Evolutionary conservation across 2,888 invertebrate species (phyloP).

Genomic region (Folsomia candida): DNA sequence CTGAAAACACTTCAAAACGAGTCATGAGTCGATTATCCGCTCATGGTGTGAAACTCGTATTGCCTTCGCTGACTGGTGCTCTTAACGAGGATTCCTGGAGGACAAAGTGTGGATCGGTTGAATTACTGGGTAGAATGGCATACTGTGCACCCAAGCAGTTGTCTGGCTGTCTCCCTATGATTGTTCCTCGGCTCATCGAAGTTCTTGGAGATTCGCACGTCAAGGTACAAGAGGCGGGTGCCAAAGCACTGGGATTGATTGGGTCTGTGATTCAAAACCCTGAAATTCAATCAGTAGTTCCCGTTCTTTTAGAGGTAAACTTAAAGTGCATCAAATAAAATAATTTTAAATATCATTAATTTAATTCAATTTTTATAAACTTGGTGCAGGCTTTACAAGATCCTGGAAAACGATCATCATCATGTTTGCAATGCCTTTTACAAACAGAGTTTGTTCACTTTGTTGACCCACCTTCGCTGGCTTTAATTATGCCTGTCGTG

Average conservation of each 20-base stretch:
- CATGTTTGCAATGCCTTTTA: conserved; percentile 86
- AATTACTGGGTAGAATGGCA: conserved; percentile 95
- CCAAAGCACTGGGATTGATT: conserved; percentile 90
- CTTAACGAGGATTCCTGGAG: conserved; percentile 98
- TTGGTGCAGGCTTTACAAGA: conserved; percentile 79
- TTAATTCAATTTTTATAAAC: too few relatives aligned
- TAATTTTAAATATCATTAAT: too few relatives aligned
- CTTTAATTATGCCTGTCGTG: conserved; percentile 98
- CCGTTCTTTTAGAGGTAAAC: conserved; percentile 27
- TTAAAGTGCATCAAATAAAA: too few relatives aligned
- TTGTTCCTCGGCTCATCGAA: conserved; percentile 96
- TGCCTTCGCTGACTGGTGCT: conserved; percentile 88
- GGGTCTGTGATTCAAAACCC: conserved; percentile 98
- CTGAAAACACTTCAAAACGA: conserved; percentile 93
- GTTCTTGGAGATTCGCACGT: conserved; percentile 90
- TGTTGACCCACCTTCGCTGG: conserved; percentile 96
- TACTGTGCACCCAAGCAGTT: conserved; percentile 98
- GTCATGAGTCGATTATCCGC: conserved; percentile 89
- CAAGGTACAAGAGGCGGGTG: conserved; percentile 94
- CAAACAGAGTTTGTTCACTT: conserved; percentile 98
- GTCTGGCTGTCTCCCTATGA: conserved; percentile 94
- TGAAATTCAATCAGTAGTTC: conserved; percentile 73
- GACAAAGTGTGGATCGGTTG: conserved; percentile 91
- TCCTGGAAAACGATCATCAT: conserved; percentile 90
- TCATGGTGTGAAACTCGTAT: conserved; percentile 94